Evolutionary conservation across 1,140 invertebrate genomes (phyloP).

Genomic region (Saccostrea cuccullata): DNA sequence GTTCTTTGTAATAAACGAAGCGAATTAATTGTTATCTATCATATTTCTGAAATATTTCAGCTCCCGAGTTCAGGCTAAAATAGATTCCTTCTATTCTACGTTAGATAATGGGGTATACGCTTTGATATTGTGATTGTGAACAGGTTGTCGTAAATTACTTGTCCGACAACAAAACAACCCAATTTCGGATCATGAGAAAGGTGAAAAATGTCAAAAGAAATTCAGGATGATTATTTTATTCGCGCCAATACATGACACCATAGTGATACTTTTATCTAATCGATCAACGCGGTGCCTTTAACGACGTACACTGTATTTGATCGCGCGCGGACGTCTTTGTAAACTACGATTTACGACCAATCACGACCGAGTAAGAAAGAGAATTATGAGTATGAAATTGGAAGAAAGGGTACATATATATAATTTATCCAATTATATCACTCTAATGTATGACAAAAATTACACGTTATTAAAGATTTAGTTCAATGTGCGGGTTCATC

Average conservation of each 20-base stretch:
- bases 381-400: slow-evolving; percentile 24
- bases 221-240: slow-evolving; percentile 22
- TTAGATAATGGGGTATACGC: not conserved
- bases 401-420: not conserved
- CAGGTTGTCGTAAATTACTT: slow-evolving; percentile 11
- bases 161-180: not conserved
- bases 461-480: slow-evolving; percentile 7
- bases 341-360: slow-evolving; percentile 28
- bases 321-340: slow-evolving; percentile 24
- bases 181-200: slow-evolving; percentile 23
- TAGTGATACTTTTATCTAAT: not conserved
- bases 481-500: not conserved
- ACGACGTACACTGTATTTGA: slow-evolving; percentile 7
- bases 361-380: not conserved
- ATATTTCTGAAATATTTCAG: not conserved
- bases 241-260: slow-evolving; percentile 24
- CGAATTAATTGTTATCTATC: slow-evolving; percentile 29
- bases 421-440: not conserved
- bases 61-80: slow-evolving; percentile 26
- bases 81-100: not conserved
- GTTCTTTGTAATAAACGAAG: not conserved
- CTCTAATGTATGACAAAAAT: slow-evolving; percentile 20
- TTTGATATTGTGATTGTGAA: not conserved
- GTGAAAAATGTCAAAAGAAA: slow-evolving; percentile 12
- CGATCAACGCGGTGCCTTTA: not conserved